Percentiles rank a stretch among this genome's conserved stretches.
These are phyloP conservation scores for Styela plicata DNA, from an alignment of 23 tunicate species.

Conservation along the genomic window DNA sequence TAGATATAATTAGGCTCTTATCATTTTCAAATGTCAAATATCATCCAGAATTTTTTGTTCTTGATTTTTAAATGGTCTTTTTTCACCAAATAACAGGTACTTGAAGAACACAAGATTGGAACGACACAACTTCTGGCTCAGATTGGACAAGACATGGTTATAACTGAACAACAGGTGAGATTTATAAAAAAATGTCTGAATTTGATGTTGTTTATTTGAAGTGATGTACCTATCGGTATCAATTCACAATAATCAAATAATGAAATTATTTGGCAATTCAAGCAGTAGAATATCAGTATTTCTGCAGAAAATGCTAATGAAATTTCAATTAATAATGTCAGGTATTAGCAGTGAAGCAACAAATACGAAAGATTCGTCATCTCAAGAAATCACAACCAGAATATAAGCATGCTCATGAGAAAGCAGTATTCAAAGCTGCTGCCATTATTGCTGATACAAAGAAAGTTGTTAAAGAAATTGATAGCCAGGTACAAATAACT, in stretches of 20 bases:
- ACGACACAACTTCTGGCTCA: conserved; percentile 76
- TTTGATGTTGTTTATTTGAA: too few species aligned
- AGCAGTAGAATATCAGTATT: too few species aligned
- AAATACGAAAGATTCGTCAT: conserved; percentile 65
- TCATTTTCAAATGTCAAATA: too few species aligned
- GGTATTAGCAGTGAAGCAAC: conserved; percentile 76
- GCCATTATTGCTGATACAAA: conserved; percentile 91
- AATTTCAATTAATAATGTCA: too few species aligned
- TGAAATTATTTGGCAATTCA: too few species aligned
- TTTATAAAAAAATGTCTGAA: too few species aligned
- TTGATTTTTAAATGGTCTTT: too few species aligned
- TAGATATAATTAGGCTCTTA: too few species aligned
- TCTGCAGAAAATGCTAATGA: too few species aligned
- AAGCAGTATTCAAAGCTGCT: conserved; percentile 86
- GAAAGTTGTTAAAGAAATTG: conserved; percentile 77
- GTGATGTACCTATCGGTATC: too few species aligned
- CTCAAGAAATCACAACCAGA: conserved; percentile 76
- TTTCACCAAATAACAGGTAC: conserved; percentile 37
- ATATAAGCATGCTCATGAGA: conserved; percentile 88
- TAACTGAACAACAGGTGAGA: conserved; percentile 83
- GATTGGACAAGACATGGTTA: conserved; percentile 96
- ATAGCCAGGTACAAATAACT: conserved; percentile 71
- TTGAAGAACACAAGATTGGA: conserved; percentile 83
- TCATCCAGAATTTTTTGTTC: too few species aligned
- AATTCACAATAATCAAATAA: too few species aligned